Percentiles rank a stretch among this genome's conserved stretches.
phyloP scores from a whole-genome alignment of 2,888 invertebrate species.

The Watsonalla binaria region DNA sequence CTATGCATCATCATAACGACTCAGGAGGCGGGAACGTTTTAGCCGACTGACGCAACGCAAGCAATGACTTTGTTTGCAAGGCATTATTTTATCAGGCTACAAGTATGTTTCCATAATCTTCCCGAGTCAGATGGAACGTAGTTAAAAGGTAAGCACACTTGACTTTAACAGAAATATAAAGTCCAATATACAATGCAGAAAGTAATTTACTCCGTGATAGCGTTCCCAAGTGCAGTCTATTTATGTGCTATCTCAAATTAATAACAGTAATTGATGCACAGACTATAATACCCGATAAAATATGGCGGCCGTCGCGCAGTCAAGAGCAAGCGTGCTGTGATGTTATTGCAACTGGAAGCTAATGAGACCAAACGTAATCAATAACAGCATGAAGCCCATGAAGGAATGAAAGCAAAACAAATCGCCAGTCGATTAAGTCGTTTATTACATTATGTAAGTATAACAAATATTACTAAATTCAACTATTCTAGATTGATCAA shows the following conservation, averaged over 20 bases:
- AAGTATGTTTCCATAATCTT: too few relatives aligned
- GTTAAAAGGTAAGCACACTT: too few relatives aligned
- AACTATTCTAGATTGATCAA: too few relatives aligned
- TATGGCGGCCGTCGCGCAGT: not conserved
- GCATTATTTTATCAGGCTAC: too few relatives aligned
- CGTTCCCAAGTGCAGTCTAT: slow-evolving; percentile 37
- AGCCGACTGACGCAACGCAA: slow-evolving; percentile 25
- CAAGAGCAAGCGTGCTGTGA: slow-evolving; percentile 16
- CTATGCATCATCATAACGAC: slow-evolving; percentile 22
- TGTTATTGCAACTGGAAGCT: not conserved
- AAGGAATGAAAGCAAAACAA: not conserved
- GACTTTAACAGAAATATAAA: too few relatives aligned
- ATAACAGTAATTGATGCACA: slow-evolving; percentile 12
- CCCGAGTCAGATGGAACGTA: too few relatives aligned
- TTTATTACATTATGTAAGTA: not conserved
- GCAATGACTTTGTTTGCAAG: slow-evolving; percentile 16
- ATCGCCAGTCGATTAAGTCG: too few relatives aligned
- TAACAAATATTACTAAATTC: too few relatives aligned
- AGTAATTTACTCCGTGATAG: slow-evolving; percentile 5
- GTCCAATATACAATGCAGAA: too few relatives aligned
- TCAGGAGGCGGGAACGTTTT: slow-evolving; percentile 18
- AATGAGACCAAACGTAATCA: slow-evolving; percentile 9
- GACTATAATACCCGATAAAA: not conserved
- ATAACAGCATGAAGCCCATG: not conserved
- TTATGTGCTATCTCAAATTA: slow-evolving; percentile 28